These are phyloP conservation scores for Gouania willdenowi DNA, from an alignment of 2,797 vertebrate species.

Conservation along the genomic window DNA sequence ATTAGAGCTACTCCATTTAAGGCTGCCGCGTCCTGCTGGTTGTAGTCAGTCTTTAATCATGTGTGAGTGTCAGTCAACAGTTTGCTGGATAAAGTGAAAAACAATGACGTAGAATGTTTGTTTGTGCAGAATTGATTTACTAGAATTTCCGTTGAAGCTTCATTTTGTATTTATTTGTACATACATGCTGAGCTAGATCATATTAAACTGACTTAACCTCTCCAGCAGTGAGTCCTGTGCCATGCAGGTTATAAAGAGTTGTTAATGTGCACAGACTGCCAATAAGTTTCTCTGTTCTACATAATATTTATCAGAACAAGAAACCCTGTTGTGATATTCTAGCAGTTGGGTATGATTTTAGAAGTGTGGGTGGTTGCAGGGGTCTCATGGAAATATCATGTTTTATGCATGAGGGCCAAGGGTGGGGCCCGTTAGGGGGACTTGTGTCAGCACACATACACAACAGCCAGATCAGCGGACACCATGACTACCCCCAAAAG, in stretches of 20 bases:
- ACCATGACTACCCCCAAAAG: constrained; percentile 55
- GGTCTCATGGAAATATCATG: constrained; percentile 66
- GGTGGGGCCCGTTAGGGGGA: constrained; percentile 71
- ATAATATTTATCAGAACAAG: constrained; percentile 25
- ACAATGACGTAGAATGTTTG: constrained; percentile 39
- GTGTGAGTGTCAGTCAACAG: constrained; percentile 59
- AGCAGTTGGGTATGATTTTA: constrained; percentile 36
- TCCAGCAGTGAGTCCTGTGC: constrained; percentile 7
- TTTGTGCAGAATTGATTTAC: constrained; percentile 23
- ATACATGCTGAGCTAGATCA: neutral
- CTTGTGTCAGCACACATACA: constrained; percentile 51
- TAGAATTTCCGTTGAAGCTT: constrained; percentile 29
- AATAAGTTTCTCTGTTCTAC: constrained; percentile 19
- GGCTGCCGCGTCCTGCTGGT: constrained; percentile 45
- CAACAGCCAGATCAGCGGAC: constrained; percentile 51
- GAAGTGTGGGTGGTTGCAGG: constrained; percentile 37
- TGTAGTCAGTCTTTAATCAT: constrained; percentile 66
- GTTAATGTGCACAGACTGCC: constrained; percentile 7
- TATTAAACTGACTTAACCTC: constrained; percentile 10
- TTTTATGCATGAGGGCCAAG: constrained; percentile 84
- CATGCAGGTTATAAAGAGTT: constrained; percentile 8
- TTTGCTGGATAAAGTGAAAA: constrained; percentile 43
- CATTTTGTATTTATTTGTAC: constrained; percentile 29
- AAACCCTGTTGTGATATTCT: constrained; percentile 37
- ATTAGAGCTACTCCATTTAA: constrained; percentile 72